These are phyloP conservation scores for Lydus trimaculatus DNA, from an alignment of 2,888 invertebrate genomes.

Conservation along the genomic window DNA sequence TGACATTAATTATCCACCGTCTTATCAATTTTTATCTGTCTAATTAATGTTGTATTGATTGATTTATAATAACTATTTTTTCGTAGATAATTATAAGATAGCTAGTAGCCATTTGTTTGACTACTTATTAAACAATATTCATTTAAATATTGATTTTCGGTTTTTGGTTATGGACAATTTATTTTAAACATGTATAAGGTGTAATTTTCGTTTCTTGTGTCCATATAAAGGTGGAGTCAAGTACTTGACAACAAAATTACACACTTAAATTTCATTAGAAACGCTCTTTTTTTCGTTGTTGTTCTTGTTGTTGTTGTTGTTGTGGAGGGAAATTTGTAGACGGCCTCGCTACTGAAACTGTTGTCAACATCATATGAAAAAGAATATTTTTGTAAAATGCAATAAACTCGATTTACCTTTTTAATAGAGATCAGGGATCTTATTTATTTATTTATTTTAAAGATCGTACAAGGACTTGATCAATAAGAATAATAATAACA, in stretches of 20 bases:
- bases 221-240: neutral
- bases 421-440: neutral
- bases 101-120: neutral
- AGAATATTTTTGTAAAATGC: neutral
- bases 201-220: neutral
- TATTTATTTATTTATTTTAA: conserved; percentile 9
- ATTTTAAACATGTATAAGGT: neutral
- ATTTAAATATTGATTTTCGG: neutral
- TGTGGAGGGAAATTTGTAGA: neutral
- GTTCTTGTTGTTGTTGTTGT: neutral
- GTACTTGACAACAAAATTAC: conserved; percentile 11
- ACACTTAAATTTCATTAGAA: conserved; percentile 4
- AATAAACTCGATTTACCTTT: neutral
- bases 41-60: neutral
- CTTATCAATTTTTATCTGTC: neutral
- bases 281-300: neutral
- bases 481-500: neutral
- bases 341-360: conserved; percentile 1
- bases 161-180: conserved; percentile 8
- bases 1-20: neutral
- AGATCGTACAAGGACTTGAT: conserved; percentile 1
- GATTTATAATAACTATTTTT: neutral
- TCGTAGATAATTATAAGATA: neutral
- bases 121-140: neutral
- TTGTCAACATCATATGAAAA: too few relatives aligned